A percentile compares a stretch with the other conserved stretches of the same genome.
These are phyloP conservation scores for Myodes glareolus DNA, from an alignment of 2,113 vertebrate species.

Conservation along the genomic window DNA sequence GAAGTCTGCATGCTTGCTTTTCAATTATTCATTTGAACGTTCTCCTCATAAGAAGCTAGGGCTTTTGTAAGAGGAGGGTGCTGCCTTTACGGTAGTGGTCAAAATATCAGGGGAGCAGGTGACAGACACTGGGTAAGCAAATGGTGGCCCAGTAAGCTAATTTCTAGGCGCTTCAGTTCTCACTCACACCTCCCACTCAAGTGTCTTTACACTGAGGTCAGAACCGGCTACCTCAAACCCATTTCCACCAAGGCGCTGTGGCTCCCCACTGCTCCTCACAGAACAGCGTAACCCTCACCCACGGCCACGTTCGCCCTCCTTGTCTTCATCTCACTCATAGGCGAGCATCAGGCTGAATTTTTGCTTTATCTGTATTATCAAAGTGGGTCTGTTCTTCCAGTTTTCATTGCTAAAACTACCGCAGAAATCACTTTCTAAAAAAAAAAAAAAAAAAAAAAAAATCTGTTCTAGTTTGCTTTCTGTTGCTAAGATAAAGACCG, in stretches of 20 bases:
- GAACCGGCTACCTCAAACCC: not conserved
- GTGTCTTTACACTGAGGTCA: not conserved
- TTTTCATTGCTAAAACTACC: not conserved
- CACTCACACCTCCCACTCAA: not conserved
- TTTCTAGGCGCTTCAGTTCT: not conserved
- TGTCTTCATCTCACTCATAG: not conserved
- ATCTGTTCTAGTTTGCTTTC: not conserved
- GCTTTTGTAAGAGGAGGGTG: not conserved
- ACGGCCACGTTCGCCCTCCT: no score
- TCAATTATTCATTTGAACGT: not conserved
- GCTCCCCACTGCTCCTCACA: not conserved
- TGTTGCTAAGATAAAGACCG: not conserved
- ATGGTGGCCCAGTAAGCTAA: no score
- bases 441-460: not conserved
- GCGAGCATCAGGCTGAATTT: not conserved
- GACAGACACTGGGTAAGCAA: not conserved
- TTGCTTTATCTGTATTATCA: not conserved
- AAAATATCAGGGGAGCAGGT: accelerated
- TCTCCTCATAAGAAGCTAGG: not conserved
- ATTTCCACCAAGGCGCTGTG: not conserved
- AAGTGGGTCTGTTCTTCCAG: not conserved
- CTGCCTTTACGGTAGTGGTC: not conserved
- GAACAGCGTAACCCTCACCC: not conserved
- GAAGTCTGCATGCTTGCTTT: not conserved
- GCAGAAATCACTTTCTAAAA: not conserved